Base-by-base conservation (phyloP, 2,797 vertebrate species). In the Pseudocheirus occidentalis region DNA sequence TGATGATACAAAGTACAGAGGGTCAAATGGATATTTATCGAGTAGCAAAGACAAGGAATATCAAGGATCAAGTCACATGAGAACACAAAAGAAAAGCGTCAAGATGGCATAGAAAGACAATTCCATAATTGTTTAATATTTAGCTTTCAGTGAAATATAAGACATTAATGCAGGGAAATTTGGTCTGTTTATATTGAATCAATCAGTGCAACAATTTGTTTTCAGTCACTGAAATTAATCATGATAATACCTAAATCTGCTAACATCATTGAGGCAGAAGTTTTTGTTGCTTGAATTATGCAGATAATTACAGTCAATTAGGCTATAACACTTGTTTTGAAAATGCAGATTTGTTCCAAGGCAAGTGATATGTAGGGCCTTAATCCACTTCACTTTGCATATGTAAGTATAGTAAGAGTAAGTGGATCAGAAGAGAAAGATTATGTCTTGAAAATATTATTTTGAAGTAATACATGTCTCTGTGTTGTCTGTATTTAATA, bases 161-260 rank as follows among this genome's bases (percentile, higher is more conserved):
- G 5, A 9, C 66, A 73, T 40, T 21, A 40, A 24, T 40, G 5
- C n/a, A 21, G 16, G 18, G n/a, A 40, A 73, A 73, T 73, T 40
- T 0, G 40, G n/a, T 21, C 5, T 40, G 59, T 31, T 73, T 62
- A 90, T 89, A 57, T n/a, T 57, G 16, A 91, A 62, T 55, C 89
- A 0, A 56, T 90, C 57, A 90, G 40, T 90, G 91, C 92, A 90
- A 92, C 91, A 90, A 3, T 95, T 94, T 94, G 53, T 52, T 91
- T 62, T 95, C 94, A 29, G 53, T 62, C 0, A 57, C 87, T 95
- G 58, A 95, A 73, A 95, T 94, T 94, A 40, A 12, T 93, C 89
- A 91, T 54, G 29, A 1, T 50, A 90, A 66, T 55, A 53, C 12
- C 10, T 62, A 55, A 91, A 59, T 0, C 0, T 92, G 58, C 57